Percentiles rank a stretch among this genome's conserved stretches.
Evolutionary conservation across 2,888 invertebrate genomes (phyloP).

Genomic region (Hemaris fuciformis): DNA sequence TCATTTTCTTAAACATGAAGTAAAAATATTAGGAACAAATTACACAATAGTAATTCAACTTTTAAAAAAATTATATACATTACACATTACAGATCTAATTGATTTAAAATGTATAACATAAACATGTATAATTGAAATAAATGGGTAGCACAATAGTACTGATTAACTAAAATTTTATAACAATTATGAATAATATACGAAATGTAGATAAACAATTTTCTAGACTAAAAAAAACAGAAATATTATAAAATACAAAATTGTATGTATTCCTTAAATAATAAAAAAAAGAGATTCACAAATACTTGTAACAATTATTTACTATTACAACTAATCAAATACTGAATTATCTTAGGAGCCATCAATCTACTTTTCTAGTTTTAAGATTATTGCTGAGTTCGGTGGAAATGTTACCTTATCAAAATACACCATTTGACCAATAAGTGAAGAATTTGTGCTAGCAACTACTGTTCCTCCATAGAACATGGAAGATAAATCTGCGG

Average conservation of each 20-base stretch:
- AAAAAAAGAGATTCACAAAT: background rate
- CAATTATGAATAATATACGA: too few relatives aligned
- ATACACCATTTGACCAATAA: conserved; percentile 63
- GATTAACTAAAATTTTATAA: background rate
- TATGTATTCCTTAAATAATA: background rate
- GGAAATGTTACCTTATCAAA: conserved; percentile 70
- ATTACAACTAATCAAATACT: too few relatives aligned
- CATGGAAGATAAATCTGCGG: conserved; percentile 87
- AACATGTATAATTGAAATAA: background rate
- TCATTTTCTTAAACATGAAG: too few relatives aligned
- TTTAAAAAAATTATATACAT: background rate
- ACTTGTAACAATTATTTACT: background rate
- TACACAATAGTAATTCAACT: too few relatives aligned
- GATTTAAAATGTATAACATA: background rate
- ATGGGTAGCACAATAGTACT: background rate
- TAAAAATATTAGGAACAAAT: too few relatives aligned
- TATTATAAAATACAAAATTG: background rate
- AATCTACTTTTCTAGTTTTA: conserved; percentile 74
- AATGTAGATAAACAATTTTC: too few relatives aligned
- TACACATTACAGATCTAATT: too few relatives aligned
- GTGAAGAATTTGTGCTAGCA: conserved; percentile 61
- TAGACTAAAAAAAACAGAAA: background rate
- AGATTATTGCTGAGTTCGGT: conserved; percentile 67
- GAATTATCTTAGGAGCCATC: too few relatives aligned
- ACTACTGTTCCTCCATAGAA: conserved; percentile 86